Evolutionary conservation across 2,888 invertebrate species (phyloP), one percentile per base, ranked within the genome.

Genomic region (Microctonus aethiopoides): DNA sequence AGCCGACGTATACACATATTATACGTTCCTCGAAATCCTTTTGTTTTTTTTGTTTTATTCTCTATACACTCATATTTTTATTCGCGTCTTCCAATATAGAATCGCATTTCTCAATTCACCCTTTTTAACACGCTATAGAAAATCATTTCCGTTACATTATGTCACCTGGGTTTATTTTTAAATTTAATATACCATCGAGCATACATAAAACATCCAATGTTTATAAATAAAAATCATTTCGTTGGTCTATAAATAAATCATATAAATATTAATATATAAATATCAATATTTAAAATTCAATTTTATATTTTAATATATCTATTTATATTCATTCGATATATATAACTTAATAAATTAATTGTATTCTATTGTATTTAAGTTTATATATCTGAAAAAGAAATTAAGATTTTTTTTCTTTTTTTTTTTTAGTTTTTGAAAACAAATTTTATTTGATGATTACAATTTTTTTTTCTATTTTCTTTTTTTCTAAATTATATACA

Each of bases 1-100:
- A 74, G 39, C 52, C 65, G 70, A 62, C 71, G 46, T 54, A 69
- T 73, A 62, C 71, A 46, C 54, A 69, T 73, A 74, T 5, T 72
- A 74, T 71, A 56, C 62, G 39, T 54, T 24, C 62, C 61, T 71
- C 65, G 73, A 63, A n/a, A n/a, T n/a, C n/a, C n/a, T n/a, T n/a
- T n/a, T n/a, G n/a, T n/a, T n/a, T n/a, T n/a, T n/a, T 74, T 71
- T 63, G 67, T 67, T 70, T 46, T 32, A 62, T 22, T 61, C 52
- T 39, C 32, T 29, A n/a, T n/a, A n/a, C n/a, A n/a, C n/a, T 46
- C 59, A 20, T 46, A 16, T 59, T 10, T 7, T 51, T 11, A 26
- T 63, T 46, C 6, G 16, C 46, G 7, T 16, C 39, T 16, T 46
- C n/a, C 16, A 2, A n/a, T 39, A 39, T 39, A n/a, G n/a, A 13